Base-by-base conservation (phyloP, 2,888 invertebrate species). In the Hirtodrosophila cameraria region DNA sequence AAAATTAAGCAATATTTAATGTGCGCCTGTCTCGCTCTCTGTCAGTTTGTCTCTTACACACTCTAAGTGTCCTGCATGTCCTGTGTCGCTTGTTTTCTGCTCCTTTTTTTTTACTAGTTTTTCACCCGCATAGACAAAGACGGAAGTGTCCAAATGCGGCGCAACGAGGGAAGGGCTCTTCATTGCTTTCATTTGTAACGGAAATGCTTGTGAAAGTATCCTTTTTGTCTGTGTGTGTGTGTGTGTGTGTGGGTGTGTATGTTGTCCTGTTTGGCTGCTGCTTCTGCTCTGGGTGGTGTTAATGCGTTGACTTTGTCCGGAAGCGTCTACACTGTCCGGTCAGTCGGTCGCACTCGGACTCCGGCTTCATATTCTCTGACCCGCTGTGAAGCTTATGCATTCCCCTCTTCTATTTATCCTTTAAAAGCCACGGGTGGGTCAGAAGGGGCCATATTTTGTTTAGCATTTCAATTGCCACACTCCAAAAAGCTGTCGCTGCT, bases 121-220 rank as follows among this genome's bases (percentile, higher is more conserved):
- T 58, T 33, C 42, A 23, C 33, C 27, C 54, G 53, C 80, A 72
- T 76, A 71, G 69, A 86, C 80, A 74, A 83, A 82, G 64, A 38
- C 86, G 82, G 86, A 86, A 83, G 77, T 85, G 74, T 76, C 65
- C 64, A 54, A n/a, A 35, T 71, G 58, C 49, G 49, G 20, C 3
- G 11, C 9, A 13, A 27, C 30, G 9, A 11, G 18, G 23, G 31
- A 35, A 31, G 38, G 45, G 27, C 72, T 66, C 41, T 75, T 75
- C 75, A 78, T 81, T 78, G 82, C 86, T 79, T 81, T 85, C 80
- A 81, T 81, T 81, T 81, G 85, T 85, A 86, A 63, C 82, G 82
- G 82, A 82, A 82, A 83, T 83, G 86, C 75, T 86, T 86, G 75
- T 76, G 75, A 86, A 83, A 82, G 69, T 83, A 76, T 82, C 86